Conservation (phyloP, 2,113 vertebrate genomes). For the Gopherus flavomarginatus region DNA sequence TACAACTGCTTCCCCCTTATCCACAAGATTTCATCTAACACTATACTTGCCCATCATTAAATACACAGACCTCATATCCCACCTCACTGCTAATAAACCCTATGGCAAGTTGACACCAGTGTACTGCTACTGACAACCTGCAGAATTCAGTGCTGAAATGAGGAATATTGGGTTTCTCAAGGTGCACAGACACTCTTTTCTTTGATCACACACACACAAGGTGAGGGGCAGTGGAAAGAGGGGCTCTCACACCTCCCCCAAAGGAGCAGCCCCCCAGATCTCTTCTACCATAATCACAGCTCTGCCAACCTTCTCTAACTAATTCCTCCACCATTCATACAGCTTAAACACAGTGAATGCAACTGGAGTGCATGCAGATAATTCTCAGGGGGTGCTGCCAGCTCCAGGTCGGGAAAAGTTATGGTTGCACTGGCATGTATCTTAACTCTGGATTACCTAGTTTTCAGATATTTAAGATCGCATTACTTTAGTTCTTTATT, state of each 20-base stretch:
- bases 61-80: not conserved
- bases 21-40: not conserved
- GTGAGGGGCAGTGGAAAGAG: not conserved
- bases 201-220: not conserved
- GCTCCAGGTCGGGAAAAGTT: not conserved
- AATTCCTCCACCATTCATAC: not conserved
- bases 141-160: fast-evolving
- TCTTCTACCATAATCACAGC: not conserved
- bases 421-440: not conserved
- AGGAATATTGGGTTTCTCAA: not conserved
- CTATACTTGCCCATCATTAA: not conserved
- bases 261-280: not conserved
- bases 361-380: fast-evolving
- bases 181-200: not conserved
- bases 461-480: not conserved
- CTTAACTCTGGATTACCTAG: not conserved
- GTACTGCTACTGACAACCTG: not conserved
- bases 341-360: not conserved
- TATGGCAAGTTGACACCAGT: not conserved
- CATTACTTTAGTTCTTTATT: not conserved
- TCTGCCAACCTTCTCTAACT: not conserved
- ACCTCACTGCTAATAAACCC: not conserved
- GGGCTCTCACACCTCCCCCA: not conserved
- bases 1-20: not conserved
- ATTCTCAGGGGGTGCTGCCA: not conserved